Evolutionary conservation across 1,140 invertebrate genomes (phyloP), one percentile per base, ranked within the genome.

Genomic region (Neelides sp.): DNA sequence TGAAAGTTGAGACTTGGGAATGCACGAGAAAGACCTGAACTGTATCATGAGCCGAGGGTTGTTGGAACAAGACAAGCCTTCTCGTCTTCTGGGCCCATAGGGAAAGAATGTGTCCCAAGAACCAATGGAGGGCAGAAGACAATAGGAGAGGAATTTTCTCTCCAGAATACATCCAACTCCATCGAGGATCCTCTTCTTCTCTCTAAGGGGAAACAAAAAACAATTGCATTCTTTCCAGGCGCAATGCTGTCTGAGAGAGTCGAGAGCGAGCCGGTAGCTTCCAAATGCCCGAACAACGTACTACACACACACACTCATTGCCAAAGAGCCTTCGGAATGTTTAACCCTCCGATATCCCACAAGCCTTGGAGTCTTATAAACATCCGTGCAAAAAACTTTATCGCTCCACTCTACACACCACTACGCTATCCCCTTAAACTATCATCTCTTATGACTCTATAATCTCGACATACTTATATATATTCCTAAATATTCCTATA

Each of bases 211-310:
- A 15, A 23, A 32, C n/a, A 48, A 52, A 51, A 51, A 56, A 56
- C 49, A 52, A 51, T 50, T 51, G 57, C 52, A 58, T 58, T 48
- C 56, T 52, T 48, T 45, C 40, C 39, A 54, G 57, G 57, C 57
- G 52, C 52, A 52, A 58, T 45, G 57, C 57, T 55, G 57, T 58
- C 57, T 58, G 35, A n/a, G n/a, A n/a, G n/a, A n/a, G n/a, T n/a
- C n/a, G n/a, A n/a, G n/a, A n/a, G n/a, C n/a, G n/a, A n/a, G n/a
- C n/a, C n/a, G n/a, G n/a, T n/a, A n/a, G n/a, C n/a, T n/a, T n/a
- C n/a, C n/a, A n/a, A n/a, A n/a, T n/a, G n/a, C n/a, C n/a, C n/a
- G n/a, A n/a, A n/a, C n/a, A n/a, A n/a, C n/a, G n/a, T n/a, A n/a
- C n/a, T n/a, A n/a, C n/a, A n/a, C n/a, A n/a, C n/a, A n/a, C n/a